Percentiles rank a stretch among this genome's conserved stretches.
Conservation (phyloP, 1,140 invertebrate genomes). For the Stratiolaelaps scimitus region DNA sequence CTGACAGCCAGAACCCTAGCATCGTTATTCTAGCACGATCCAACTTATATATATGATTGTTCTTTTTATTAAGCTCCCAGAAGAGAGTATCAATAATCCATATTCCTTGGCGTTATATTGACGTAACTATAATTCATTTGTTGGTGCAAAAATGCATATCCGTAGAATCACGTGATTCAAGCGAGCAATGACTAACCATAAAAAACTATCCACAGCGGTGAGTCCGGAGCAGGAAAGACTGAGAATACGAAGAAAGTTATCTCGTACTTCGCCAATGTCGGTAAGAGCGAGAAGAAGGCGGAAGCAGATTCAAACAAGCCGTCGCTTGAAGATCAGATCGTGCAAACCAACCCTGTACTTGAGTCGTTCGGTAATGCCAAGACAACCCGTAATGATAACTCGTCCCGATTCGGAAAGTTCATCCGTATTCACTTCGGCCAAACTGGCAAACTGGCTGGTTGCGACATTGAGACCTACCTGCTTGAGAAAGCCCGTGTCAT, state of each 20-base stretch:
- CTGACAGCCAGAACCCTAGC: too few species aligned
- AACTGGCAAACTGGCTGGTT: slow-evolving; percentile 48
- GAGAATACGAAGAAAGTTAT: slow-evolving; percentile 58
- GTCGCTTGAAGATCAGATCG: slow-evolving; percentile 44
- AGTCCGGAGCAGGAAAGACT: slow-evolving; percentile 54
- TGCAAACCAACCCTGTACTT: slow-evolving; percentile 46
- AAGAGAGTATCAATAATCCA: too few species aligned
- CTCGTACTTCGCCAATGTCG: slow-evolving; percentile 52
- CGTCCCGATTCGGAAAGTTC: slow-evolving; percentile 46
- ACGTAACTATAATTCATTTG: slow-evolving; percentile 97
- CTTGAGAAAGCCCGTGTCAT: slow-evolving; percentile 50
- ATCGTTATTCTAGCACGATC: too few species aligned
- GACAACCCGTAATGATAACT: slow-evolving; percentile 47
- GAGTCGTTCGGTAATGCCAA: slow-evolving; percentile 48
- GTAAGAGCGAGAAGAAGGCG: slow-evolving; percentile 38
- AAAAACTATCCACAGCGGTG: slow-evolving; percentile 43
- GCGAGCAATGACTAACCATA: too few species aligned
- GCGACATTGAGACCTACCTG: slow-evolving; percentile 51
- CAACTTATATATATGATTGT: too few species aligned
- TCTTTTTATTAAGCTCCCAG: too few species aligned
- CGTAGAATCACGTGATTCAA: too few species aligned
- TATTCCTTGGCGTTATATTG: slow-evolving; percentile 93
- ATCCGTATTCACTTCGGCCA: slow-evolving; percentile 49
- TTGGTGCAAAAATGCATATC: too few species aligned
- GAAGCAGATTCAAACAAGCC: slow-evolving; percentile 35